A percentile compares a stretch with the other conserved stretches of the same genome.
Evolutionary conservation across 2,888 invertebrate species (phyloP).

Genomic region (Apamea sordens): DNA sequence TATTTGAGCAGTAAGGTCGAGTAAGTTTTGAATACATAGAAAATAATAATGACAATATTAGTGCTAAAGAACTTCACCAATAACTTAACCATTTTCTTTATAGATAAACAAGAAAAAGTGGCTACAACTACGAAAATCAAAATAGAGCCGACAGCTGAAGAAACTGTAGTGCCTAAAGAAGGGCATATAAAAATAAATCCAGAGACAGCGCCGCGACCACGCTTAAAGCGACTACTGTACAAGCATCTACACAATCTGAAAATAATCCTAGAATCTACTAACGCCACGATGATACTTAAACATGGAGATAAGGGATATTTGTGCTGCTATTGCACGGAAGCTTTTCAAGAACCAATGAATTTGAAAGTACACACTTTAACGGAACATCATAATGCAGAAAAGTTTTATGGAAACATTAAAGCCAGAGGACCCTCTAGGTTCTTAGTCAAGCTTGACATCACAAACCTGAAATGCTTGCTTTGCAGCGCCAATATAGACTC

Average conservation of each 20-base stretch:
- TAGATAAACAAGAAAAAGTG: constrained; percentile 30
- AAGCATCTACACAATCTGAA: constrained; percentile 50
- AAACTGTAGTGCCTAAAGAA: not conserved
- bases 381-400: constrained; percentile 25
- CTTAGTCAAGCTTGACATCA: constrained; percentile 51
- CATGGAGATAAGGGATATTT: constrained; percentile 72
- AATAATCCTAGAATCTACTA: constrained; percentile 41
- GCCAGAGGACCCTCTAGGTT: constrained; percentile 33
- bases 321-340: constrained; percentile 74
- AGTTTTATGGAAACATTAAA: constrained; percentile 41
- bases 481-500: constrained; percentile 53
- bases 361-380: constrained; percentile 75
- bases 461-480: constrained; percentile 56
- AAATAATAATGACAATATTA: not conserved
- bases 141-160: constrained; percentile 11
- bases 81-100: constrained; percentile 21
- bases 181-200: not conserved
- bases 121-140: constrained; percentile 14
- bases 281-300: constrained; percentile 47
- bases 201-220: not conserved
- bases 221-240: constrained; percentile 28
- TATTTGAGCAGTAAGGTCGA: not conserved
- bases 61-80: constrained; percentile 12
- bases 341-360: constrained; percentile 70
- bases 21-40: not conserved